Evolutionary conservation across 2,113 vertebrate genomes (phyloP).

Genomic region (Lycocorax pyrrhopterus): DNA sequence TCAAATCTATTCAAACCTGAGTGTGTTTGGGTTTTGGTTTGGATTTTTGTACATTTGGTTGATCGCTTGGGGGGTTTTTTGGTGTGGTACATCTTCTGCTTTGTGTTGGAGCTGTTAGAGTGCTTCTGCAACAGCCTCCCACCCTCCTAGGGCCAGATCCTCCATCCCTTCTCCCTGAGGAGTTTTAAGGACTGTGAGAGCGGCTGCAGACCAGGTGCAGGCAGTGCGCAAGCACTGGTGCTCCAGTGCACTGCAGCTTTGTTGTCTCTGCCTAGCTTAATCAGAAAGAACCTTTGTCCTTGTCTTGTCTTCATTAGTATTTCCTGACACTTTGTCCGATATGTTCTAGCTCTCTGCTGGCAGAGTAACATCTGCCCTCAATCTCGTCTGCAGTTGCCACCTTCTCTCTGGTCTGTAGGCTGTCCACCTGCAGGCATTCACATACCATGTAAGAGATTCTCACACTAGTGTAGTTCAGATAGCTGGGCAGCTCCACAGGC

Average conservation of each 20-base stretch:
- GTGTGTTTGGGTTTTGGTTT: rapidly evolving
- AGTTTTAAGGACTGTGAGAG: background rate
- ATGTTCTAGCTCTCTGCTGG: background rate
- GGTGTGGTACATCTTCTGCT: background rate
- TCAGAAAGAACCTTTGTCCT: constrained; percentile 7
- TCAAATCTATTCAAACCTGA: background rate
- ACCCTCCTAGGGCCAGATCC: background rate
- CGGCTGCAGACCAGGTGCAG: background rate
- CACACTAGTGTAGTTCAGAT: background rate
- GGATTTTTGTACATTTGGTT: background rate
- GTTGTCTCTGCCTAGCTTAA: background rate
- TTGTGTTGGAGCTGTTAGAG: background rate
- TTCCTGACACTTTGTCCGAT: background rate
- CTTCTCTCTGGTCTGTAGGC: background rate
- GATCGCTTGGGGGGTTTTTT: background rate
- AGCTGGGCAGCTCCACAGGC: background rate
- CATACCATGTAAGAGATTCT: background rate
- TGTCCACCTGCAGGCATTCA: background rate
- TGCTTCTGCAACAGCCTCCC: background rate
- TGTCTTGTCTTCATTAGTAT: background rate
- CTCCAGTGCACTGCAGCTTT: background rate
- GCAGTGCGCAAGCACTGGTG: background rate
- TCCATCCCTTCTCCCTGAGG: background rate
- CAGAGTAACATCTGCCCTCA: background rate
- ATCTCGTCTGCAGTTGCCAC: background rate